Evolutionary conservation across 2,888 invertebrate genomes (phyloP), one percentile per base, ranked within the genome.

Genomic region (Troides helena): DNA sequence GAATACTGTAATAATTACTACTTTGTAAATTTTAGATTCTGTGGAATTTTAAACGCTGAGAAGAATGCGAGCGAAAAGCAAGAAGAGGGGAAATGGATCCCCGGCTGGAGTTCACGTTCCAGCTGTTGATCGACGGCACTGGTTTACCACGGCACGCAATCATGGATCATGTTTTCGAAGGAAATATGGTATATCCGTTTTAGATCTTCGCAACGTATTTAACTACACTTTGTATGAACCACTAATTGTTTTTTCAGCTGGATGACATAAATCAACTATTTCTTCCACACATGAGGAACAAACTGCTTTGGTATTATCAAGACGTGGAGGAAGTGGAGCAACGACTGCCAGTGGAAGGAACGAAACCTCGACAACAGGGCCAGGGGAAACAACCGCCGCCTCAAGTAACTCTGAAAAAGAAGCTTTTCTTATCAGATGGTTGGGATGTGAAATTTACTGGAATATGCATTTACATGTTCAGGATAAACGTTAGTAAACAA

Each of bases 31-130:
- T 66, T 5, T 68, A 94, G 95, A 72, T 97, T 95, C 79, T 97
- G 97, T 75, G 97, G 97, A 2, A 94, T 97, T 21, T 94, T 98
- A 56, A 97, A 97, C 80, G 95, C 96, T 0, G 97, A 72, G 97
- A 97, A 95, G 97, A 97, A 97, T 97, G 97, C 95, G 97, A 97
- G 93, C 94, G 97, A 78, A 97, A 97, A 83, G 97, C 97, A 18
- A 94, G 98, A 69, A 94, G 98, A 70, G 98, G 97, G 91, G 98
- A 98, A 87, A 98, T 98, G 96, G 98, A 98, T 89, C 97, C 97
- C 80, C 94, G 98, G 72, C 89, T 98, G 94, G 98, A 98, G 92
- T 98, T 97, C 89, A 96, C 97, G 71, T 97, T 98, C 90, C 97
- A 98, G 84, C 94, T 97, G 65, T 93, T 98, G 75, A 96, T 97